A percentile compares a stretch with the other conserved stretches of the same genome.
phyloP scores from a whole-genome alignment of 2,113 vertebrate species.

The Cricetomys ansorgei region DNA sequence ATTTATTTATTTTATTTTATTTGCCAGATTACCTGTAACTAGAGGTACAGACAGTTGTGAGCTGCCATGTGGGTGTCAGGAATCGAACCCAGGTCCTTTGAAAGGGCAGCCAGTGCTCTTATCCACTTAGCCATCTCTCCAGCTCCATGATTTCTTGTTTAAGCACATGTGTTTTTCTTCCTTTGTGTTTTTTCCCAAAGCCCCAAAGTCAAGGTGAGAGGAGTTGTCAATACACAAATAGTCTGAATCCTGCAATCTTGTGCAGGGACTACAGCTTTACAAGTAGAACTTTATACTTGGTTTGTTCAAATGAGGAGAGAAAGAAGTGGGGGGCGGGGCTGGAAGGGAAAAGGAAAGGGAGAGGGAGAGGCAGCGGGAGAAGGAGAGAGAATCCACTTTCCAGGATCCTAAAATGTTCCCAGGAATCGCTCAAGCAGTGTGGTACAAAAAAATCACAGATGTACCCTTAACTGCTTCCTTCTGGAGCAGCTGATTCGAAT shows the following conservation, averaged over 20 bases:
- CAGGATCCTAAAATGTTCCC: background rate
- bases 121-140: too few species aligned
- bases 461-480: background rate
- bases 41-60: too few species aligned
- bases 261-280: background rate
- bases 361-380: too few species aligned
- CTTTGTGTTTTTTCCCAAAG: background rate
- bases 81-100: too few species aligned
- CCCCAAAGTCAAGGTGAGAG: background rate
- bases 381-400: background rate
- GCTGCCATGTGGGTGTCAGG: too few species aligned
- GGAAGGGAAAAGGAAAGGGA: background rate
- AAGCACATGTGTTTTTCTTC: background rate
- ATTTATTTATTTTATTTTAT: too few species aligned
- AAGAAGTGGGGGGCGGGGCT: too few species aligned
- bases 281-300: background rate
- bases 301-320: background rate
- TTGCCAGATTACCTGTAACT: too few species aligned
- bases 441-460: too few species aligned
- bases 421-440: background rate
- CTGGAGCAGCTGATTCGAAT: background rate
- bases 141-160: background rate
- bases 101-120: too few species aligned
- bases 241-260: background rate
- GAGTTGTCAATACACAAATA: background rate